Evolutionary conservation across 2,888 invertebrate genomes (phyloP).

Genomic region (Nyleta sp.): DNA sequence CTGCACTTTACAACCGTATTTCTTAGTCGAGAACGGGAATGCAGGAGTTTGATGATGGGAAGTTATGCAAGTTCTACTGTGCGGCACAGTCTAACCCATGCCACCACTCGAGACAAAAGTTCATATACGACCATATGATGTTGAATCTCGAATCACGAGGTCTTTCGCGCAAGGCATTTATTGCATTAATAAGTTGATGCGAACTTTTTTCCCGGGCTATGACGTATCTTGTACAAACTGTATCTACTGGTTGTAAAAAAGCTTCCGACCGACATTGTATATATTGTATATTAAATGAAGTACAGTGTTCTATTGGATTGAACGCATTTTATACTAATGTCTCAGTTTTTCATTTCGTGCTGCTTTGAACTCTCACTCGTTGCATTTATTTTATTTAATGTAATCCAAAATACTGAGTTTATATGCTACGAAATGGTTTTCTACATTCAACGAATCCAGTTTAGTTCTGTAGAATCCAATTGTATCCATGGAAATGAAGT

Average conservation of each 20-base stretch:
- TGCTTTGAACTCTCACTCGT: background rate
- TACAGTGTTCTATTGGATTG: constrained; percentile 57
- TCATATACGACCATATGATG: background rate
- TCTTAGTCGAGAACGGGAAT: too few relatives aligned
- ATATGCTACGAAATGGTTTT: too few relatives aligned
- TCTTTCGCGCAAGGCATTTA: background rate
- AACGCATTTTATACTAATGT: constrained; percentile 31
- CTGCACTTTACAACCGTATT: too few relatives aligned
- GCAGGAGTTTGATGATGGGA: too few relatives aligned
- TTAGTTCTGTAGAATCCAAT: too few relatives aligned
- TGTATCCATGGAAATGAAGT: too few relatives aligned
- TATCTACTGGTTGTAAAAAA: background rate
- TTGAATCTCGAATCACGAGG: background rate
- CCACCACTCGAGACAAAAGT: constrained; percentile 18
- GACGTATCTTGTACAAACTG: background rate
- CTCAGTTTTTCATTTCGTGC: background rate
- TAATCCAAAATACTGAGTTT: too few relatives aligned
- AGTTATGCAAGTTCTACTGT: constrained; percentile 14
- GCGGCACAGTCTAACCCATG: background rate
- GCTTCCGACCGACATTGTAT: constrained; percentile 19
- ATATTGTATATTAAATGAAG: constrained; percentile 22
- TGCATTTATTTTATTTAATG: too few relatives aligned
- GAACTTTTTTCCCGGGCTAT: constrained; percentile 16
- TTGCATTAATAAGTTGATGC: background rate
- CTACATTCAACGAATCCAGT: too few relatives aligned